phyloP scores from a whole-genome alignment of 2,888 invertebrate genomes.

The Andrena chrysosceles region DNA sequence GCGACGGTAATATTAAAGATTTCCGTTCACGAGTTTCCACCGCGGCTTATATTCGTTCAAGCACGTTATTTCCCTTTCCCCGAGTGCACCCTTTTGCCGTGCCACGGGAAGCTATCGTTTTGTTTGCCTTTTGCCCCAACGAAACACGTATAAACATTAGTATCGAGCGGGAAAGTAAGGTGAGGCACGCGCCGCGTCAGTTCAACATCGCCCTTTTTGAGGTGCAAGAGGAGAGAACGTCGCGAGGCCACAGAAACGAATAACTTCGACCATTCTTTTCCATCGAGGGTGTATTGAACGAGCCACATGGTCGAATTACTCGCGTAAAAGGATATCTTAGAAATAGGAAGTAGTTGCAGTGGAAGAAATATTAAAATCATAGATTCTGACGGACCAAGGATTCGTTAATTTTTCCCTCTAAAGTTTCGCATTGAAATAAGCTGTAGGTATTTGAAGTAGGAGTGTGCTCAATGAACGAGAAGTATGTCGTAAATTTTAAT shows the following conservation, averaged over 20 bases:
- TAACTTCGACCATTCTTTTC: constrained; percentile 18
- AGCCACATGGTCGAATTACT: background rate
- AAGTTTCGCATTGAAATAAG: too few species aligned
- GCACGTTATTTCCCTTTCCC: constrained; percentile 50
- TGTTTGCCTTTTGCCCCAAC: constrained; percentile 65
- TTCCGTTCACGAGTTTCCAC: constrained; percentile 56
- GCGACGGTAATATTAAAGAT: constrained; percentile 59
- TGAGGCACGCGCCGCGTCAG: constrained; percentile 30
- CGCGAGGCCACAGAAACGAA: background rate
- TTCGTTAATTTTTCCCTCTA: too few species aligned
- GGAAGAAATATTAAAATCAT: background rate
- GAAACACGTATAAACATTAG: constrained; percentile 72
- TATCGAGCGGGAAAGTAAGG: constrained; percentile 55
- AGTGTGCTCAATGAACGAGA: background rate
- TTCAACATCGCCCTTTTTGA: constrained; percentile 22
- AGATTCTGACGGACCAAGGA: too few species aligned
- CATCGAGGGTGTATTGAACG: background rate
- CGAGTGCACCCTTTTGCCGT: constrained; percentile 18
- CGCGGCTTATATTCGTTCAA: constrained; percentile 47
- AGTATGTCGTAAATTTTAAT: background rate
- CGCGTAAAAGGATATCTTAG: background rate
- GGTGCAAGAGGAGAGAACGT: background rate
- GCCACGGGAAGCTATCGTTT: constrained; percentile 64
- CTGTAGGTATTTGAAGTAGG: too few species aligned
- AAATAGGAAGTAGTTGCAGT: background rate